A percentile compares a stretch with the other conserved stretches of the same genome.
Conservation (phyloP, 1,140 invertebrate species). For the Bombus vancouverensis region DNA sequence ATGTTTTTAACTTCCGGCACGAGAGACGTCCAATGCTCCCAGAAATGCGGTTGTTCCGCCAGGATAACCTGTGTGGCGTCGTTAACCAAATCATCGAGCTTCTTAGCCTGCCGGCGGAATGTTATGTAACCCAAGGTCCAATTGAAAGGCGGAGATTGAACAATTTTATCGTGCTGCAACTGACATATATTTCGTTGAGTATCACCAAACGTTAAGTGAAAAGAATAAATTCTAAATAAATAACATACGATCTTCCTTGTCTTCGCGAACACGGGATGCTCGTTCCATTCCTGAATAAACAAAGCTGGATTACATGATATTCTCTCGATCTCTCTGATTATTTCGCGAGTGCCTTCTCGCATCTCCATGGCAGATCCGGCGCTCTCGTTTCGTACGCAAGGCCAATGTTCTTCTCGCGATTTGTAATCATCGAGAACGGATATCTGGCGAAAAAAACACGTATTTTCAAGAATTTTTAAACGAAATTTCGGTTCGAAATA, state of each 20-base stretch:
- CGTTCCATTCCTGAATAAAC: slow-evolving; percentile 75
- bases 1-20: slow-evolving; percentile 67
- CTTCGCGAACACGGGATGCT: slow-evolving; percentile 68
- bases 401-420: slow-evolving; percentile 71
- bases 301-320: slow-evolving; percentile 70
- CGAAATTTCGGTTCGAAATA: too few relatives aligned
- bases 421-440: slow-evolving; percentile 72
- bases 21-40: slow-evolving; percentile 60
- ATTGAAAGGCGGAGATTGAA: slow-evolving; percentile 67
- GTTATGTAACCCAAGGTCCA: slow-evolving; percentile 76
- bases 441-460: slow-evolving; percentile 54
- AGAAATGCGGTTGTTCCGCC: slow-evolving; percentile 67
- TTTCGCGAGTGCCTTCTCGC: slow-evolving; percentile 71
- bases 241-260: slow-evolving; percentile 67
- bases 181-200: slow-evolving; percentile 22
- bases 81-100: slow-evolving; percentile 69
- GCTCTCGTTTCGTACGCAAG: slow-evolving; percentile 72
- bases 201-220: background rate
- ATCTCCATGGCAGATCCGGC: slow-evolving; percentile 70
- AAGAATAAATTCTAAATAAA: too few relatives aligned
- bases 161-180: slow-evolving; percentile 60
- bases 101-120: slow-evolving; percentile 69
- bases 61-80: slow-evolving; percentile 58
- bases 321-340: slow-evolving; percentile 73
- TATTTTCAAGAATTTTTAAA: background rate